Conservation (phyloP, 2,888 invertebrate species). For the Idaea aversata region DNA sequence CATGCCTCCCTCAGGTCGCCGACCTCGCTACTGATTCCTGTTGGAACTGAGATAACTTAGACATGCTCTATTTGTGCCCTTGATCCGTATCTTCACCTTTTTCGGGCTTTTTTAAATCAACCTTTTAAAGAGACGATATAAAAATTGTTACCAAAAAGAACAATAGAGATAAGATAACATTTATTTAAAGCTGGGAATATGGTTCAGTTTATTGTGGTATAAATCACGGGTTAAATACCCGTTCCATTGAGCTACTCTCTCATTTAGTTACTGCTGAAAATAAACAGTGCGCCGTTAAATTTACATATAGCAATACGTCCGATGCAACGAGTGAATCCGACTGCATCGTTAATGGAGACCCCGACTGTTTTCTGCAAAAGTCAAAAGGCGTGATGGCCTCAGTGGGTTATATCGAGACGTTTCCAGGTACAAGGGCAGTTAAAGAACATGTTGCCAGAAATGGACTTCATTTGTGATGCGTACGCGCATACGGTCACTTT, state of each 20-base stretch:
- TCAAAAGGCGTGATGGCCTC: conserved; percentile 45
- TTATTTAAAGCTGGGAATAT: conserved; percentile 16
- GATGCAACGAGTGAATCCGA: conserved; percentile 48
- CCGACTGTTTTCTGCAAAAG: conserved; percentile 48
- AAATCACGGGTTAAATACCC: conserved; percentile 35
- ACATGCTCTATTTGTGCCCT: conserved; percentile 53
- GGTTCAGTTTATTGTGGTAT: conserved; percentile 28
- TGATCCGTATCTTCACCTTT: conserved; percentile 56
- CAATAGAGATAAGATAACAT: conserved; percentile 30
- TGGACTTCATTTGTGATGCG: conserved; percentile 13
- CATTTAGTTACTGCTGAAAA: conserved; percentile 49
- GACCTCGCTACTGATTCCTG: conserved; percentile 65
- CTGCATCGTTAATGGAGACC: conserved; percentile 47
- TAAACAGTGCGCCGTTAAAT: conserved; percentile 63
- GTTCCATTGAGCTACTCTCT: conserved; percentile 39
- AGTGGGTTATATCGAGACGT: conserved; percentile 39
- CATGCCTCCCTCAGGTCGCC: conserved; percentile 61
- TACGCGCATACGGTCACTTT: conserved; percentile 4
- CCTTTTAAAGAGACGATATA: conserved; percentile 36
- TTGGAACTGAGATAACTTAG: conserved; percentile 37
- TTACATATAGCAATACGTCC: conserved; percentile 62
- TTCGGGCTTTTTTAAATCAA: conserved; percentile 45
- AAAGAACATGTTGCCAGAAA: conserved; percentile 23
- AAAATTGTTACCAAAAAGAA: conserved; percentile 27
- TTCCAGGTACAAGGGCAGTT: conserved; percentile 32